Evolutionary conservation across 2,888 invertebrate genomes (phyloP), one percentile per base, ranked within the genome.

Genomic region (Thera obeliscata): DNA sequence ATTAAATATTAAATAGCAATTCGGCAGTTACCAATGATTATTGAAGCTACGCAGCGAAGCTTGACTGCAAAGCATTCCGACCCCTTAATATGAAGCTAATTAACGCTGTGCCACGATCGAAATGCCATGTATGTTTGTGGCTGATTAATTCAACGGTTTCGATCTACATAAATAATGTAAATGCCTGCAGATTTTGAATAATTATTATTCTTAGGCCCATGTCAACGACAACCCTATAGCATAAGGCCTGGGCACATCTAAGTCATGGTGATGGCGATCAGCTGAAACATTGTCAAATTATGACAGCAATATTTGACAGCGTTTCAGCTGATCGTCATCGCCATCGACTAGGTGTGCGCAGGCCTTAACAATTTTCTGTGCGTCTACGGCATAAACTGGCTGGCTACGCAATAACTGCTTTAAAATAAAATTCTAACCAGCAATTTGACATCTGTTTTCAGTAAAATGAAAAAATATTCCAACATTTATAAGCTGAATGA

Each of bases 111-210:
- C 55, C 46, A 55, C 46, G 61, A 36, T 33, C 12, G 46, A 36
- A 61, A 61, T 54, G 61, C 55, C n/a, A 7, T 11, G 46, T 48
- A 61, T 55, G 61, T 61, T 55, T 43, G 54, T 11, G 55, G 48
- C 61, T 46, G 48, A 61, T 61, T 55, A 61, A 48, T 61, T 61
- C 35, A 61, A 48, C 35, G 35, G 35, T 35, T 55, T 0, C 35
- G 35, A 55, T 61, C 12, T 55, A 22, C 59, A 52, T 60, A 22
- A 50, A 22, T 22, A 8, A 8, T 50, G 22, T 50, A 33, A 50
- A 50, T 12, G 3, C 49, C 12, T n/a, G 43, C 43, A 49, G 12
- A 12, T 49, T 49, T 12, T 49, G 12, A 46, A 46, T 46, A 46
- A 46, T 46, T 9, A 46, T 41, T 41, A 46, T 1, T 46, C 9